A percentile compares a stretch with the other conserved stretches of the same genome.
Conservation (phyloP, 2,113 vertebrate species). For the Sylvicapra grimmia region DNA sequence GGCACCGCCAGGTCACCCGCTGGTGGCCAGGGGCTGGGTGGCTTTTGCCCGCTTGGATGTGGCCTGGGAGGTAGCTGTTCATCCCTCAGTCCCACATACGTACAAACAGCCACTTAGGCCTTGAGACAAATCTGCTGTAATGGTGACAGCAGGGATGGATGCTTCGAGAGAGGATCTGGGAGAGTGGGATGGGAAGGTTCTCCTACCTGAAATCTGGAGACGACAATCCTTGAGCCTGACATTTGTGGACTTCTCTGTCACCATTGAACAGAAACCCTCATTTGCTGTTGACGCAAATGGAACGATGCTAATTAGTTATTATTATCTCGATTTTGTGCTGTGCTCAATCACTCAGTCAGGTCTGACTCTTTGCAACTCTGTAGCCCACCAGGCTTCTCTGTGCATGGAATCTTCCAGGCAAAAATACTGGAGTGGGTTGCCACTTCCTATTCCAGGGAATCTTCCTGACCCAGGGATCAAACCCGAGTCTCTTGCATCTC, state of each 20-base stretch:
- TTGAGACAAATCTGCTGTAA: background rate
- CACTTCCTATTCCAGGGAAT: background rate
- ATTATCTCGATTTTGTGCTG: background rate
- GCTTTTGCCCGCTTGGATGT: accelerated
- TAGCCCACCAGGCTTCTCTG: background rate
- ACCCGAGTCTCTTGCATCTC: background rate
- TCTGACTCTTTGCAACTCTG: background rate
- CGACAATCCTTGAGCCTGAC: accelerated
- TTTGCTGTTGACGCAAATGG: background rate
- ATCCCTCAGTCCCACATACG: accelerated
- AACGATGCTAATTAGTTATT: background rate
- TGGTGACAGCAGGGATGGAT: accelerated
- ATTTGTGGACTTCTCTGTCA: background rate
- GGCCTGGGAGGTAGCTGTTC: background rate
- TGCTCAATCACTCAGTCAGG: background rate
- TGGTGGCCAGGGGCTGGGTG: background rate
- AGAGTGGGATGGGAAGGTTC: accelerated
- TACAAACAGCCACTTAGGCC: accelerated
- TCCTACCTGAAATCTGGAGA: background rate
- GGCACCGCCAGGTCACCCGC: accelerated
- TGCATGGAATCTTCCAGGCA: background rate
- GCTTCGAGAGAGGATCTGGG: background rate
- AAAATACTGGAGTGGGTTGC: background rate
- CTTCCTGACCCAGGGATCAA: background rate
- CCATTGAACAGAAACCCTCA: background rate